Evolutionary conservation across 2,797 vertebrate genomes (phyloP).

Genomic region (Pogonophryne albipinna): DNA sequence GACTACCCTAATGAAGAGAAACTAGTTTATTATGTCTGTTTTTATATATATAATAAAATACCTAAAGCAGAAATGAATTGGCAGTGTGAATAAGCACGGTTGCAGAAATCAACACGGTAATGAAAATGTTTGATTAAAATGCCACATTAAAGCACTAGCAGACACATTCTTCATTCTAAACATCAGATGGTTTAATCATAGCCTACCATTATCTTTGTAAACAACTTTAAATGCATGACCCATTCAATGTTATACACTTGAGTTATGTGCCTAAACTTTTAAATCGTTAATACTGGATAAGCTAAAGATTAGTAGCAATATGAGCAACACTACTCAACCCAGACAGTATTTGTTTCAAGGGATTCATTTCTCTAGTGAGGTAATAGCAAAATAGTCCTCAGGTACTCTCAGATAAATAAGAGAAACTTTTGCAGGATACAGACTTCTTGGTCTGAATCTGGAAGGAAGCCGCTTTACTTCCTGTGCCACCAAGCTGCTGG

Average conservation of each 20-base stretch:
- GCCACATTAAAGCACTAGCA: neutral
- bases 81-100: neutral
- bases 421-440: neutral
- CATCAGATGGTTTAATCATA: neutral
- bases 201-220: no score
- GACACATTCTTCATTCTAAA: neutral
- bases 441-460: neutral
- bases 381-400: neutral
- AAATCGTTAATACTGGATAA: neutral
- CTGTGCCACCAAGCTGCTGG: conserved; percentile 17
- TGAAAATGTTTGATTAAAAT: no score
- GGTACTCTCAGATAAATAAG: neutral
- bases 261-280: neutral
- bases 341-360: neutral
- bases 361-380: neutral
- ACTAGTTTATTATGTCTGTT: no score
- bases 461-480: neutral
- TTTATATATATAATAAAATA: no score
- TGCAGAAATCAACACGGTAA: neutral
- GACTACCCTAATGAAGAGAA: no score
- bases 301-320: neutral
- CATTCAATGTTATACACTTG: neutral
- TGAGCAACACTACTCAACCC: neutral
- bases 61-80: no score
- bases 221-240: neutral